These are phyloP conservation scores for Pediacus dermestoides DNA, from an alignment of 2,888 invertebrate genomes.

Conservation along the genomic window DNA sequence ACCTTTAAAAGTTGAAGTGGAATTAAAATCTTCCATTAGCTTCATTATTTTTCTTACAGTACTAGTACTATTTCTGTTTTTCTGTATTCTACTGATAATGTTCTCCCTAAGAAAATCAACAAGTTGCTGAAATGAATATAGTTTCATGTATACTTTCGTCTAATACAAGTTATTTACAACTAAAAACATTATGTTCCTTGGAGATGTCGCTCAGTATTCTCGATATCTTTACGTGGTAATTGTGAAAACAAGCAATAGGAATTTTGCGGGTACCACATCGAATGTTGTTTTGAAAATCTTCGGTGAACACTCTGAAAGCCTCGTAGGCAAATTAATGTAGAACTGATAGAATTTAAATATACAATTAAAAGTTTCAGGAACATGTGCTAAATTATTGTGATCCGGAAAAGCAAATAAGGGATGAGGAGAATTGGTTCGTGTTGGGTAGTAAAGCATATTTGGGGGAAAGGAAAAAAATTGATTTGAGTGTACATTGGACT, in stretches of 20 bases:
- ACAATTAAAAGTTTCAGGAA: slow-evolving; percentile 24
- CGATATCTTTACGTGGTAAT: slow-evolving; percentile 1
- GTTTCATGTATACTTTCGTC: not conserved
- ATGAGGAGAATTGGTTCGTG: slow-evolving; percentile 35
- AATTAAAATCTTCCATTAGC: not conserved
- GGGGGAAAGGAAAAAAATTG: slow-evolving; percentile 31
- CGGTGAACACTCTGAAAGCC: slow-evolving; percentile 26
- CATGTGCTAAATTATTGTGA: slow-evolving; percentile 40
- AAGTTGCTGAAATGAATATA: no score
- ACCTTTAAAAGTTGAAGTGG: not conserved
- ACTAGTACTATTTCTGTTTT: not conserved
- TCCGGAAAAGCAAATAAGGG: slow-evolving; percentile 28
- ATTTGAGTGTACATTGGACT: slow-evolving; percentile 35
- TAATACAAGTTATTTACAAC: not conserved
- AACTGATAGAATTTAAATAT: no score
- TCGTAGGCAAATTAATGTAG: no score
- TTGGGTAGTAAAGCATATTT: slow-evolving; percentile 29
- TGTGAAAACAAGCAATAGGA: not conserved
- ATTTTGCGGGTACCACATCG: slow-evolving; percentile 28
- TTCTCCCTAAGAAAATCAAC: no score
- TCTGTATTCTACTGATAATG: not conserved
- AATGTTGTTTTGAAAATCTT: slow-evolving; percentile 30
- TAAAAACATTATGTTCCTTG: not conserved
- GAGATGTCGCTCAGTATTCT: not conserved
- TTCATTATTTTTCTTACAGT: not conserved